Evolutionary conservation across 2,888 invertebrate species (phyloP).

Genomic region (Acanthosepion lycidas): DNA sequence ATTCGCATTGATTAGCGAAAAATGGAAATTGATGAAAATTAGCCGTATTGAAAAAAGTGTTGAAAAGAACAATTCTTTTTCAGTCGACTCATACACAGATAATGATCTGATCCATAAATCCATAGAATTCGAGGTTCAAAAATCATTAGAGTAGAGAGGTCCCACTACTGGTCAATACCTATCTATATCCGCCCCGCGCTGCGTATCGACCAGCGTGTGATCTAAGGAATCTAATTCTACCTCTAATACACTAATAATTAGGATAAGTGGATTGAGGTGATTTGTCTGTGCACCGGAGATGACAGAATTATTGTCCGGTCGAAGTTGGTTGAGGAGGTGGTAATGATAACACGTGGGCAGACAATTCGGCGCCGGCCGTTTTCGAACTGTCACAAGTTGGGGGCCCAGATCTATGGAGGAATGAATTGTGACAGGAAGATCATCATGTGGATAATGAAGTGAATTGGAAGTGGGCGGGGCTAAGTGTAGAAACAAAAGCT

Average conservation of each 20-base stretch:
- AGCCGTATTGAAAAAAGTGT: no score
- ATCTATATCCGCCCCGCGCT: no score
- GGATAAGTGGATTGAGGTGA: conserved; percentile 11
- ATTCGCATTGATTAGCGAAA: no score
- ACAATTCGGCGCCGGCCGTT: conserved; percentile 18
- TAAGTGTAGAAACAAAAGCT: neutral
- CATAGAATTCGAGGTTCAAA: no score
- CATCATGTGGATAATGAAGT: neutral
- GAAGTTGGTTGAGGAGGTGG: neutral
- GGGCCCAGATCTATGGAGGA: neutral
- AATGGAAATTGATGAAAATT: no score
- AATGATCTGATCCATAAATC: no score
- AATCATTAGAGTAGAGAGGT: no score
- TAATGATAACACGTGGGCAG: neutral
- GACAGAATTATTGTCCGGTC: conserved; percentile 24
- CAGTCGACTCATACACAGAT: no score
- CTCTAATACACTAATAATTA: neutral
- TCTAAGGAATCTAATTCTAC: neutral
- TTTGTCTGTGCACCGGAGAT: neutral
- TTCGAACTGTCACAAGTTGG: conserved; percentile 33
- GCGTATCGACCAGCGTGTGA: neutral
- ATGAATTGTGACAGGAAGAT: neutral
- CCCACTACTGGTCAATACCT: no score
- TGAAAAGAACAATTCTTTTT: no score
- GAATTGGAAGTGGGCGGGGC: neutral